Conservation (phyloP, 1,140 invertebrate species). For the Drosophila aff. region DNA sequence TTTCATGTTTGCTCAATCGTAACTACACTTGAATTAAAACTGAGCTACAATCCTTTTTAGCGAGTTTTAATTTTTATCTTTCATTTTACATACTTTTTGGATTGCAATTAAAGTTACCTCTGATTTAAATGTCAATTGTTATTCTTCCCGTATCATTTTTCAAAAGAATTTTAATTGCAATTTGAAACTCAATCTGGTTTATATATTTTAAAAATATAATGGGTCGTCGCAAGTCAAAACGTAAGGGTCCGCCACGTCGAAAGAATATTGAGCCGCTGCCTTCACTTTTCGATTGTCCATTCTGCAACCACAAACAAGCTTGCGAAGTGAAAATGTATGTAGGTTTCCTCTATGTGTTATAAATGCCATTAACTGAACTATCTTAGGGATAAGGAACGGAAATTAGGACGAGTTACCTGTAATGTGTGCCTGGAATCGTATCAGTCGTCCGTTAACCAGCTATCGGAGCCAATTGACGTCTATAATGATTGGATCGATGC, state of each 20-base stretch:
- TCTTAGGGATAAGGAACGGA: conserved; percentile 94
- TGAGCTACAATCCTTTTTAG: not conserved
- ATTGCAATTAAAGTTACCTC: not conserved
- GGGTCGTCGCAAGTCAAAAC: conserved; percentile 98
- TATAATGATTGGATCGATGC: conserved; percentile 99
- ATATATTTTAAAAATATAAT: conserved; percentile 86
- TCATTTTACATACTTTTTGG: not conserved
- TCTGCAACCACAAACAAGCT: conserved; percentile 99
- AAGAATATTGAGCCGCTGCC: conserved; percentile 97
- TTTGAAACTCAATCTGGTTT: not conserved
- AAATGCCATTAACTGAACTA: conserved; percentile 73
- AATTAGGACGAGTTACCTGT: conserved; percentile 96
- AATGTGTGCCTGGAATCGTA: conserved; percentile 97
- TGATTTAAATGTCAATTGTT: not conserved
- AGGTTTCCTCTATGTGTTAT: not conserved
- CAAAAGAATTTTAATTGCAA: not conserved
- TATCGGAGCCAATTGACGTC: conserved; percentile 99
- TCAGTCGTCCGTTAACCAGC: conserved; percentile 96
- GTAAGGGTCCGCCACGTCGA: conserved; percentile 97
- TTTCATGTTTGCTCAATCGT: no score
- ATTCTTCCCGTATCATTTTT: not conserved
- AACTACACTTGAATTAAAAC: no score
- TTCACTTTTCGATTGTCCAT: conserved; percentile 98
- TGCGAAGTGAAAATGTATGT: conserved; percentile 99
- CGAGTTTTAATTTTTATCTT: not conserved